A percentile compares a stretch with the other conserved stretches of the same genome.
phyloP scores from a whole-genome alignment of 2,797 vertebrate genomes.

The Platalea minor region DNA sequence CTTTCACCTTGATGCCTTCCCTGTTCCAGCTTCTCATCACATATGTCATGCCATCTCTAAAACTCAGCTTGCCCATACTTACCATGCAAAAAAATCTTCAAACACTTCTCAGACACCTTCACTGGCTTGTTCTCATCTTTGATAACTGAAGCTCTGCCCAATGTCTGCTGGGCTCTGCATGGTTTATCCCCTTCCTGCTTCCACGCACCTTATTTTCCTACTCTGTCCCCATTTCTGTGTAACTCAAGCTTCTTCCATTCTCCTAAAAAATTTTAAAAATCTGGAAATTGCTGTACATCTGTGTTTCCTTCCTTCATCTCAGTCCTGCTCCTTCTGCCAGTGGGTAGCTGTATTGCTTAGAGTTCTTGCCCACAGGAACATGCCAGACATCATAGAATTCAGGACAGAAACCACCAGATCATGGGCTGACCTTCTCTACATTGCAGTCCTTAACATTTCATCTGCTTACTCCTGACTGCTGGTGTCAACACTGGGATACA shows the following conservation, averaged over 20 bases:
- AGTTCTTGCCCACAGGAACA: neutral
- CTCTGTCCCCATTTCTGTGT: neutral
- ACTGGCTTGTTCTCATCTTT: neutral
- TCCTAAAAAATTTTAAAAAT: neutral
- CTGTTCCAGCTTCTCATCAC: neutral
- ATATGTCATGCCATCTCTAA: neutral
- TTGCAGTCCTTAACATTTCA: neutral
- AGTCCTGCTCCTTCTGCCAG: neutral
- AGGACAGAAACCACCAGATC: neutral
- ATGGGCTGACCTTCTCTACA: neutral
- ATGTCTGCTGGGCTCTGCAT: neutral
- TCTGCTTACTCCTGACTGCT: neutral
- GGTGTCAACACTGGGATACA: neutral
- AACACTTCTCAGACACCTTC: neutral
- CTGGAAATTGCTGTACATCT: neutral
- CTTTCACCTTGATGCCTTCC: neutral
- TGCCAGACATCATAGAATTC: neutral
- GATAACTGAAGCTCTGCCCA: neutral
- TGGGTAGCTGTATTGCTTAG: neutral
- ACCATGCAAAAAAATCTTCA: neutral
- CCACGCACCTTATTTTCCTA: neutral
- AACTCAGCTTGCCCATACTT: neutral
- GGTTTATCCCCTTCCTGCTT: neutral
- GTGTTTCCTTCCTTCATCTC: neutral
- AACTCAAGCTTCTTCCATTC: neutral